Evolutionary conservation across 2,888 invertebrate genomes (phyloP), one percentile per base, ranked within the genome.

Genomic region (Drosophila tanythrix): DNA sequence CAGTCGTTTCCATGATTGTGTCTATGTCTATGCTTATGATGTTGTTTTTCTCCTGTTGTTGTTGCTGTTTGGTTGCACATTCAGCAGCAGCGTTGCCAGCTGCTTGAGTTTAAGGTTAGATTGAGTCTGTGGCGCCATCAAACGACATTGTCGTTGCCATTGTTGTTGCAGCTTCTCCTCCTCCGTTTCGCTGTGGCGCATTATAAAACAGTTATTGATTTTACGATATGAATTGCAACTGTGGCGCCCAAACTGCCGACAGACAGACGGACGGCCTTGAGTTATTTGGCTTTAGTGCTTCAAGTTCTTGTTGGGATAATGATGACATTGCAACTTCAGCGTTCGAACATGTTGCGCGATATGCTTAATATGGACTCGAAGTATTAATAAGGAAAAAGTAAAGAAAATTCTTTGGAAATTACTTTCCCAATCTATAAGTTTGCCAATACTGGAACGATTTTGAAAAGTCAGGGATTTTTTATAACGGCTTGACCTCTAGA

Each of bases 151-250:
- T 40, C 58, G 57, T 77, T 66, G 65, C 56, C 48, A 48, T 35
- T 50, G 43, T 52, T 36, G 29, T 43, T 35, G 33, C 48, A 40
- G 51, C 48, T 56, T 27, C 10, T 51, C 31, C 58, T 51, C 53
- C 33, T 29, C 57, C 60, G 58, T 36, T 59, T 21, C 1, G 61
- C 31, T 63, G 51, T 71, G 66, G 40, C 64, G 46, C 73, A 73
- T 73, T 71, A 71, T 74, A 70, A 72, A 70, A 70, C 77, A 60
- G 65, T 65, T 88, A 88, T 83, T 75, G 83, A 83, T 83, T 83
- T 87, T 79, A 43, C 43, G 48, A 64, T 58, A 65, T 52, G 51
- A 50, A 68, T 68, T 76, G 76, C 59, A 46, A 50, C 56, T 21
- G n/a, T 55, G 64, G 48, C 73, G 59, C 48, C 57, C 52, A 56